Conservation (phyloP, 2,888 invertebrate genomes). For the Coenonympha arcania region DNA sequence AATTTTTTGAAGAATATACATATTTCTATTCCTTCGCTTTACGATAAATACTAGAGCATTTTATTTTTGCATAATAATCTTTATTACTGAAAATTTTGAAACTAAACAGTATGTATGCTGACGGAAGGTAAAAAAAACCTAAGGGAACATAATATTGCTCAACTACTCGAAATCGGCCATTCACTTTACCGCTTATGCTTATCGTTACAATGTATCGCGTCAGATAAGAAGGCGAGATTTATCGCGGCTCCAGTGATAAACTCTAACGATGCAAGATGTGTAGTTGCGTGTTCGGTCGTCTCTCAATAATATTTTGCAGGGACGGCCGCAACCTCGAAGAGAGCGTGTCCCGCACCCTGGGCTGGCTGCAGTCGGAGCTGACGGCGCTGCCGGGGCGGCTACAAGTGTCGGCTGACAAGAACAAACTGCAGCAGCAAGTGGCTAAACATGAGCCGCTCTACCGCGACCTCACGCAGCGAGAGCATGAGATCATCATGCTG, state of each 20-base stretch:
- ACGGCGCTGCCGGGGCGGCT: conserved; percentile 83
- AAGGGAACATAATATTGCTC: too few species aligned
- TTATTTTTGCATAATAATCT: too few species aligned
- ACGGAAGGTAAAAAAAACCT: too few species aligned
- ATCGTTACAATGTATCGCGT: not conserved
- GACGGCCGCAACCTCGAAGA: conserved; percentile 94
- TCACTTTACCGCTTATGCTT: not conserved
- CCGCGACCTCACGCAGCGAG: conserved; percentile 88
- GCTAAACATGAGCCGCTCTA: conserved; percentile 92
- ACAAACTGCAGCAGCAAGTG: conserved; percentile 87
- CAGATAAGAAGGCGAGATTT: not conserved
- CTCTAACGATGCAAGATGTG: not conserved
- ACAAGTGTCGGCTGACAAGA: conserved; percentile 88
- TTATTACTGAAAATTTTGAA: too few species aligned
- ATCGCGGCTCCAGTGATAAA: not conserved
- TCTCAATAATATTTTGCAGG: conserved; percentile 44
- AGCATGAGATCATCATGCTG: conserved; percentile 95
- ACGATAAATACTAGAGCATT: too few species aligned
- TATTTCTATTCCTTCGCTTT: too few species aligned
- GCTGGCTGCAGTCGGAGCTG: conserved; percentile 90
- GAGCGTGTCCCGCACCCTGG: conserved; percentile 88
- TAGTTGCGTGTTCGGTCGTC: not conserved
- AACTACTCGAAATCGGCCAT: too few species aligned
- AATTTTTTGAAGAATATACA: too few species aligned
- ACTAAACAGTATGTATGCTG: too few species aligned